Conservation (phyloP, 2,888 invertebrate species). For the Anagyrus pseudococci region DNA sequence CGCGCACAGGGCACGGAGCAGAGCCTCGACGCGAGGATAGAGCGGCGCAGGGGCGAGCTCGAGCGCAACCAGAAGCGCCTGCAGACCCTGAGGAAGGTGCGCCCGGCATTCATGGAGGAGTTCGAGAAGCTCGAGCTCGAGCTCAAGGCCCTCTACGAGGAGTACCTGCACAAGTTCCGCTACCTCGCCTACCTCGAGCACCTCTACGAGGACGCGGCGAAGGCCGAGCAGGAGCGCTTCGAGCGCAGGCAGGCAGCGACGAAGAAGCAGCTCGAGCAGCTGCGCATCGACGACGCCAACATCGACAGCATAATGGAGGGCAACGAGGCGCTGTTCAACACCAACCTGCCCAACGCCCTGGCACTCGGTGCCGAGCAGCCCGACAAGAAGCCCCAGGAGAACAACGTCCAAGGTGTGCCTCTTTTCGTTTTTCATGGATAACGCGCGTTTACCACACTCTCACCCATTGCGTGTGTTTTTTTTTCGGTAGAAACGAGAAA, state of each 20-base stretch:
- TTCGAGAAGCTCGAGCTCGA: conserved; percentile 88
- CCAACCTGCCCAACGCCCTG: conserved; percentile 54
- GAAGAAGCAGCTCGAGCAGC: conserved; percentile 66
- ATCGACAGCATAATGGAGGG: conserved; percentile 62
- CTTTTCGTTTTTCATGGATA: too few relatives aligned
- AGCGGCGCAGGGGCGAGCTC: conserved; percentile 86
- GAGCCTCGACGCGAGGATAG: conserved; percentile 89
- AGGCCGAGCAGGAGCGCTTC: conserved; percentile 77
- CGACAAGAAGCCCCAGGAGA: conserved; percentile 49
- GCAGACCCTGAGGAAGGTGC: conserved; percentile 92
- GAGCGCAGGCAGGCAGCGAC: conserved; percentile 71
- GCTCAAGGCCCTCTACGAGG: conserved; percentile 81
- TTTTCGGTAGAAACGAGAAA: conserved; percentile 46
- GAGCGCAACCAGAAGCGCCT: conserved; percentile 92
- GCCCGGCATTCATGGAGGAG: conserved; percentile 97
- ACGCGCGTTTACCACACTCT: too few relatives aligned
- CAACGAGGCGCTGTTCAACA: conserved; percentile 57
- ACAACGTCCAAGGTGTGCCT: conserved; percentile 42
- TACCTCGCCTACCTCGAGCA: conserved; percentile 89
- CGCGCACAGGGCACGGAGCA: conserved; percentile 86
- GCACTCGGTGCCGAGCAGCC: conserved; percentile 45
- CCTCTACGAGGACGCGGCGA: conserved; percentile 82
- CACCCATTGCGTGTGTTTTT: too few relatives aligned
- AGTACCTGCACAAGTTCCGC: conserved; percentile 87
- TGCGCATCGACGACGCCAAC: conserved; percentile 65